Conservation (phyloP, 2,888 invertebrate species). For the Ectemnius continuus region DNA sequence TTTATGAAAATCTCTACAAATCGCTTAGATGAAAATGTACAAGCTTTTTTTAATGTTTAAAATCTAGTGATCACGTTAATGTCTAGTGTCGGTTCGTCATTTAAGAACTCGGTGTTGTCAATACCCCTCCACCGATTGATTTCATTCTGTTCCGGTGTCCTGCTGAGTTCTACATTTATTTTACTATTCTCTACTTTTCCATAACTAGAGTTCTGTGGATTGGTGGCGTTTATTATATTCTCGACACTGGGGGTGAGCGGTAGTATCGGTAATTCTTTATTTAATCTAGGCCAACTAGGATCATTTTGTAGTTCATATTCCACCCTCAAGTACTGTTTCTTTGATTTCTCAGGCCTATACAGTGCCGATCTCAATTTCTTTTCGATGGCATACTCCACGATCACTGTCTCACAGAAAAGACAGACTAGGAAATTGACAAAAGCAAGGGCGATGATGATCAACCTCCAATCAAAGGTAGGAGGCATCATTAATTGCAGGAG, state of each 20-base stretch:
- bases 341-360: constrained; percentile 80
- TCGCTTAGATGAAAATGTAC: no score
- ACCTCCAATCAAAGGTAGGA: constrained; percentile 76
- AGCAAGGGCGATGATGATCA: constrained; percentile 74
- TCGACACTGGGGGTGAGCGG: constrained; percentile 66
- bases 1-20: no score
- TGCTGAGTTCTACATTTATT: background rate
- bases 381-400: constrained; percentile 82
- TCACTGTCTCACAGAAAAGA: constrained; percentile 80
- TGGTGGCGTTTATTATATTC: constrained; percentile 58
- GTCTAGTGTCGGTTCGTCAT: constrained; percentile 34
- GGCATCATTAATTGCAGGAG: constrained; percentile 74
- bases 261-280: constrained; percentile 60
- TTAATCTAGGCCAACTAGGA: constrained; percentile 83
- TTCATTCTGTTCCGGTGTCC: background rate
- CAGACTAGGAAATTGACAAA: constrained; percentile 80
- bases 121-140: constrained; percentile 33
- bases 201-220: constrained; percentile 12
- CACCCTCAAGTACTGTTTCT: constrained; percentile 82
- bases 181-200: background rate
- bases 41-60: constrained; percentile 16
- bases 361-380: constrained; percentile 79
- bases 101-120: constrained; percentile 56
- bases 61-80: constrained; percentile 50
- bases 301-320: constrained; percentile 80